Conservation (phyloP, 2,113 vertebrate species). For the Pollimyrus isidori region DNA sequence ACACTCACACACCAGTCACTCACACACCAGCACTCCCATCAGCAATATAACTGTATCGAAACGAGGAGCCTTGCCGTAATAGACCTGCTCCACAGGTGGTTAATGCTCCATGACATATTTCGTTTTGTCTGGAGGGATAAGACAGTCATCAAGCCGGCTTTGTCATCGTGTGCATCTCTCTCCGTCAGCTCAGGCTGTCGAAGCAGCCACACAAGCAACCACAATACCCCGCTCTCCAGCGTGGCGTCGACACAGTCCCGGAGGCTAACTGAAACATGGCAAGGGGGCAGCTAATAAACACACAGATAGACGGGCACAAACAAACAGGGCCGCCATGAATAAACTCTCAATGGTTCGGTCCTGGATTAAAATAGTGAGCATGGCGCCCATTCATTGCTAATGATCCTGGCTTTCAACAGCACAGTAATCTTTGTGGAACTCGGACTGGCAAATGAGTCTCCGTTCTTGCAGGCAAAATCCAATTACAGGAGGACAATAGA, state of each 20-base stretch:
- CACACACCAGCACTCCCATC: too few relatives aligned
- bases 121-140: background rate
- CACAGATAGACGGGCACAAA: constrained; percentile 22
- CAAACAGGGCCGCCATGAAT: constrained; percentile 15
- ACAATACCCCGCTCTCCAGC: background rate
- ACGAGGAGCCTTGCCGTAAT: background rate
- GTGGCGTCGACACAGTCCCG: background rate
- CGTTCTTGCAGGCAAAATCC: constrained; percentile 52
- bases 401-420: constrained; percentile 44
- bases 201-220: background rate
- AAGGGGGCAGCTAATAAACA: constrained; percentile 25
- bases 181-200: background rate
- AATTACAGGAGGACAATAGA: constrained; percentile 59
- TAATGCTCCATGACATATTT: background rate
- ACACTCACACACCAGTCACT: too few relatives aligned
- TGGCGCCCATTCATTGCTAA: constrained; percentile 51
- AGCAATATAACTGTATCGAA: background rate
- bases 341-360: background rate
- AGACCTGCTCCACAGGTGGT: background rate
- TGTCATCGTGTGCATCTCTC: background rate
- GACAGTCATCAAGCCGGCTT: background rate
- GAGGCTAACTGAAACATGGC: background rate
- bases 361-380: constrained; percentile 16
- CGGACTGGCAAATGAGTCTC: constrained; percentile 30
- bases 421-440: constrained; percentile 35